Conservation (phyloP, 2,797 vertebrate species). For the Simalia tracyae region DNA sequence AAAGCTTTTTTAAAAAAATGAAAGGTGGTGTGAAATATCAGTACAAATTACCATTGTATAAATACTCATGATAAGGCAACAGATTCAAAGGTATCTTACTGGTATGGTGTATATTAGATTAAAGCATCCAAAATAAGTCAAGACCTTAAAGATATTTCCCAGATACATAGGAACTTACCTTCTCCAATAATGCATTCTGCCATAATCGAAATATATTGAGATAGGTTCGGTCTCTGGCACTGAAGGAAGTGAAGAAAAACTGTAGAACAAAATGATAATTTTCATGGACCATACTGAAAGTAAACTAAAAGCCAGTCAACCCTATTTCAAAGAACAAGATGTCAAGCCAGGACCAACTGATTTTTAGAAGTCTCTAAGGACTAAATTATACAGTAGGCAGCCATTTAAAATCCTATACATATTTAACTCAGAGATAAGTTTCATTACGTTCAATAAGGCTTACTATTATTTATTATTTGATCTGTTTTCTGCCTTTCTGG, state of each 20-base stretch:
- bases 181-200: slow-evolving; percentile 88
- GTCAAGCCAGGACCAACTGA: background rate
- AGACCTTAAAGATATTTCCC: background rate
- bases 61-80: background rate
- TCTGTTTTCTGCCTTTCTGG: background rate
- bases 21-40: background rate
- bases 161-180: slow-evolving; percentile 75
- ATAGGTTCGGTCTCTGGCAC: slow-evolving; percentile 90
- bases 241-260: slow-evolving; percentile 93
- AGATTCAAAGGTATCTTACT: background rate
- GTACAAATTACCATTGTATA: background rate
- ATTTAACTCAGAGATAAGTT: background rate
- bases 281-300: background rate
- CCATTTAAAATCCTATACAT: background rate
- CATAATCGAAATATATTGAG: slow-evolving; percentile 88
- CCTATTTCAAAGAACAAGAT: background rate
- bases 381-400: background rate
- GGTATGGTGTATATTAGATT: background rate
- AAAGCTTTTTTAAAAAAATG: background rate
- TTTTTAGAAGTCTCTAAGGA: background rate
- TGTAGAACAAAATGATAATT: slow-evolving; percentile 62
- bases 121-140: background rate
- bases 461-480: background rate
- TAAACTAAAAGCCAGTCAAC: background rate
- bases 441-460: background rate